These are phyloP conservation scores for Darevskia mixta DNA, from an alignment of 2,797 vertebrate species.

Conservation along the genomic window DNA sequence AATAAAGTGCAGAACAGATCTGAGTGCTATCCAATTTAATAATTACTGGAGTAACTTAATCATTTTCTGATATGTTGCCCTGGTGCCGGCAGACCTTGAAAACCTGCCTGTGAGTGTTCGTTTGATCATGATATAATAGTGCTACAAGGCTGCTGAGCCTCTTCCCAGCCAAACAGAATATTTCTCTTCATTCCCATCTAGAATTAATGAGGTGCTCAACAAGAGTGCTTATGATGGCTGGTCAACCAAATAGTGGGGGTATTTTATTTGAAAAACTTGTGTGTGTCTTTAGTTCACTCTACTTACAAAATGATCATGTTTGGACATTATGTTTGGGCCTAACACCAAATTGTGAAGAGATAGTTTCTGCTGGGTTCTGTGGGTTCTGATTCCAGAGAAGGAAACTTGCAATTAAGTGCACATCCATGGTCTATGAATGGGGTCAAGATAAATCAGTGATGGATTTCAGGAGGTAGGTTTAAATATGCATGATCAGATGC, in stretches of 20 bases:
- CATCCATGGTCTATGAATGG: too few relatives aligned
- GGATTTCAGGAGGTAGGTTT: too few relatives aligned
- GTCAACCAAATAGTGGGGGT: background rate
- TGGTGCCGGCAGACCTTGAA: conserved; percentile 54
- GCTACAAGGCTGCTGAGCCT: conserved; percentile 32
- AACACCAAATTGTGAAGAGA: too few relatives aligned
- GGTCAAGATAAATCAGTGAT: too few relatives aligned
- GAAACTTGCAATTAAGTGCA: too few relatives aligned
- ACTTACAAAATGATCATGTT: background rate
- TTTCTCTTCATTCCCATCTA: background rate
- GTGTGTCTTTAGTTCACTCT: background rate
- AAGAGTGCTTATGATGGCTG: background rate
- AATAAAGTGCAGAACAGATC: conserved; percentile 68
- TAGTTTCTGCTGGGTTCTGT: too few relatives aligned
- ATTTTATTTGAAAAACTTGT: background rate
- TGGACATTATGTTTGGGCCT: too few relatives aligned
- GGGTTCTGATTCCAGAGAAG: too few relatives aligned
- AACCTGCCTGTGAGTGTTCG: conserved; percentile 33
- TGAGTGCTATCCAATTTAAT: conserved; percentile 75
- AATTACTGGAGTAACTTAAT: conserved; percentile 75
- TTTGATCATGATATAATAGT: background rate
- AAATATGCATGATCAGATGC: too few relatives aligned
- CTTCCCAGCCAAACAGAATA: conserved; percentile 33
- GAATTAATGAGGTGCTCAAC: background rate
- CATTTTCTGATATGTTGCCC: conserved; percentile 70